A percentile compares a stretch with the other conserved stretches of the same genome.
Evolutionary conservation across 1,140 invertebrate genomes (phyloP).

Genomic region (Macrostomum lignano): DNA sequence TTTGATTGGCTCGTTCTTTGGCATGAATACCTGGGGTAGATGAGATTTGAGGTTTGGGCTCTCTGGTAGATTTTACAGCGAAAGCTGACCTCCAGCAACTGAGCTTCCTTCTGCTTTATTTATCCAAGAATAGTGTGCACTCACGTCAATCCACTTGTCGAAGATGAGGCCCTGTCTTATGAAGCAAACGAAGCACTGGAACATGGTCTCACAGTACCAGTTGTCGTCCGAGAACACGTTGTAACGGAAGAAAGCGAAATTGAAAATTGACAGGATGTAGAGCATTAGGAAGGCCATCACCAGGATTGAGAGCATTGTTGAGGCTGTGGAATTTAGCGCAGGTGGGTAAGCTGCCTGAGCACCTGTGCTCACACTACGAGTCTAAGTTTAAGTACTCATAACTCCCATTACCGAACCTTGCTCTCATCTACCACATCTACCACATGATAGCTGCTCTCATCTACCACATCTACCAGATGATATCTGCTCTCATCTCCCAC

Average conservation of each 20-base stretch:
- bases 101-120: too few relatives aligned
- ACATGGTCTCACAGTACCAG: not conserved
- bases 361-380: not conserved
- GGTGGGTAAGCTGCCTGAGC: not conserved
- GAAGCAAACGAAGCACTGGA: not conserved
- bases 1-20: too few relatives aligned
- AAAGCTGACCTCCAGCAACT: constrained; percentile 4
- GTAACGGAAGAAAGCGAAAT: not conserved
- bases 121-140: too few relatives aligned
- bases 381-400: not conserved
- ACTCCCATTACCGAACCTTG: too few relatives aligned
- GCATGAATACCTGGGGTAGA: too few relatives aligned
- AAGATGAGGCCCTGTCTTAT: not conserved
- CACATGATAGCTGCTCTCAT: too few relatives aligned
- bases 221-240: not conserved
- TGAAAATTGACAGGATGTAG: not conserved
- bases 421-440: too few relatives aligned
- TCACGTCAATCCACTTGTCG: constrained; percentile 3
- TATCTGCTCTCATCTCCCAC: too few relatives aligned
- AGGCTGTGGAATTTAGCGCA: not conserved
- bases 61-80: too few relatives aligned
- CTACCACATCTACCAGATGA: too few relatives aligned
- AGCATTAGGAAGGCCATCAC: not conserved
- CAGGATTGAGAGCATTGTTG: not conserved
- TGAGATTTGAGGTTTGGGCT: too few relatives aligned